Conservation (phyloP, 2,113 vertebrate genomes). For the Orthochromis malagaraziensis region DNA sequence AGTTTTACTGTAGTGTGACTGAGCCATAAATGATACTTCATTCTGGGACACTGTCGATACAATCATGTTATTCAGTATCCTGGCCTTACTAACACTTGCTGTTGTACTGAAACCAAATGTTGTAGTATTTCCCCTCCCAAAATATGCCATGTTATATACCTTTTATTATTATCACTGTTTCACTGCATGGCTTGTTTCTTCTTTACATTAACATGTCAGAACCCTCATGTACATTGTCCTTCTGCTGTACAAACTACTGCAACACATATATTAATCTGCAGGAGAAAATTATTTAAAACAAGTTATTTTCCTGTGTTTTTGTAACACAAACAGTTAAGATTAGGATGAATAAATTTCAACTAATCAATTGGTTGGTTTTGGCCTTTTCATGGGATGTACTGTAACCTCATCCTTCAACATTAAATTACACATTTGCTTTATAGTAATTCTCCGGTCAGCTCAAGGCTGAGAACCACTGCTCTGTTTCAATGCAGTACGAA, state of each 20-base stretch:
- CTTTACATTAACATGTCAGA: not conserved
- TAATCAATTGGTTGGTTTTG: not conserved
- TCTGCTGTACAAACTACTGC: not conserved
- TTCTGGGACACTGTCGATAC: not conserved
- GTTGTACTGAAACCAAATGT: fast-evolving
- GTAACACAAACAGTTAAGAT: not conserved
- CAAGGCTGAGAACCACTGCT: not conserved
- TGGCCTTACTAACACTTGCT: not conserved
- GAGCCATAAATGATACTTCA: not conserved
- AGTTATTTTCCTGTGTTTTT: not conserved
- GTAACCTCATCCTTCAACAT: not conserved
- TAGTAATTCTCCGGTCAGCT: not conserved
- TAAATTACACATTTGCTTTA: not conserved
- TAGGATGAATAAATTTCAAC: not conserved
- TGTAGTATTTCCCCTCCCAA: not conserved
- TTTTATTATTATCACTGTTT: not conserved
- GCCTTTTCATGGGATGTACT: not conserved
- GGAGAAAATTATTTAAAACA: not conserved
- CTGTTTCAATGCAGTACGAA: not conserved
- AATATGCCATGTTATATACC: not conserved
- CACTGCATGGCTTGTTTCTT: not conserved
- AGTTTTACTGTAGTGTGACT: not conserved
- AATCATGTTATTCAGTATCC: not conserved
- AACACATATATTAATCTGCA: not conserved
- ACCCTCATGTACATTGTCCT: not conserved